Percentiles rank a stretch among this genome's conserved stretches.
phyloP scores from a whole-genome alignment of 2,888 invertebrate species.

The Oasisia sp. region DNA sequence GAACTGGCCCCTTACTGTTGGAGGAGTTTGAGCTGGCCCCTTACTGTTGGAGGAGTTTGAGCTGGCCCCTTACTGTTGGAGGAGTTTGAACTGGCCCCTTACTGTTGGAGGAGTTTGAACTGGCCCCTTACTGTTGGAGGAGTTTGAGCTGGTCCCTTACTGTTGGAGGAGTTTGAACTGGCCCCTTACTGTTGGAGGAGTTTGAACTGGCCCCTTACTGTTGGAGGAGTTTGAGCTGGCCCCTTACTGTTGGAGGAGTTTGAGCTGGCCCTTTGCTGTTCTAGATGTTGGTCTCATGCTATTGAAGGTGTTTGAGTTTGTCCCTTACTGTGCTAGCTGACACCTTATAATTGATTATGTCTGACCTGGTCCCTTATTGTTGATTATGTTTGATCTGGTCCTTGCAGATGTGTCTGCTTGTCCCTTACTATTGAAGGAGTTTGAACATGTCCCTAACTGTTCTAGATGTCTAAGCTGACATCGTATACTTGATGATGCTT shows the following conservation, averaged over 20 bases:
- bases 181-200: background rate
- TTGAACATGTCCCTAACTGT: background rate
- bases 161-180: background rate
- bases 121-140: background rate
- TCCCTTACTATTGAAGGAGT: too few species aligned
- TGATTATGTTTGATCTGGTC: too few species aligned
- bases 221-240: background rate
- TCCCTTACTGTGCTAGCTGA: too few species aligned
- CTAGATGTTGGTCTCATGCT: conserved; percentile 69
- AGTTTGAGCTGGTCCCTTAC: conserved; percentile 7
- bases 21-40: background rate
- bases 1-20: conserved; percentile 7
- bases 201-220: background rate
- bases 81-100: background rate
- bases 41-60: background rate
- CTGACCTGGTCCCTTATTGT: too few species aligned
- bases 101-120: background rate
- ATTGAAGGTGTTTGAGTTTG: too few species aligned
- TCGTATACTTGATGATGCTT: too few species aligned
- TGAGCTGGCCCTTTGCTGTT: too few species aligned
- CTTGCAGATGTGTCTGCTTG: too few species aligned
- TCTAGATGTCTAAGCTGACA: background rate
- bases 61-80: background rate
- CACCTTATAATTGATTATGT: too few species aligned
- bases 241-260: background rate